Conservation (phyloP, 2,888 invertebrate species). For the Xylocampa areola region DNA sequence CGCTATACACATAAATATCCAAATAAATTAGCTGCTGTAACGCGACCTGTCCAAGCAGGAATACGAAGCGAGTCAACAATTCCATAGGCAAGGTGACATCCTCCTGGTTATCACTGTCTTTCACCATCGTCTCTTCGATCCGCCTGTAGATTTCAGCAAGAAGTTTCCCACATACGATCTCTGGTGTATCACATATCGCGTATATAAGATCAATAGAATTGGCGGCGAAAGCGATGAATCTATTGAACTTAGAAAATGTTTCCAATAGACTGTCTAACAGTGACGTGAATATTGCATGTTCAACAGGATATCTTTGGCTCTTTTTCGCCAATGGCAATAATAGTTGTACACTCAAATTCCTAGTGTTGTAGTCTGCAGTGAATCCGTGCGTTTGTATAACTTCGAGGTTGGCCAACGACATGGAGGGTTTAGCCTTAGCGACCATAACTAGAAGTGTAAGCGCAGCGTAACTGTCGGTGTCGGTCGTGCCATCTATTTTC, state of each 20-base stretch:
- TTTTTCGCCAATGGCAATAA: conserved; percentile 78
- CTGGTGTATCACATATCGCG: conserved; percentile 90
- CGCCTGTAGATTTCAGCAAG: conserved; percentile 84
- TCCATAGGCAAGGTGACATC: conserved; percentile 77
- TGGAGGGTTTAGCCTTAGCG: conserved; percentile 89
- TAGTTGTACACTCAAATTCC: conserved; percentile 78
- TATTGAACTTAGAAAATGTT: conserved; percentile 82
- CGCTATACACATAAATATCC: conserved; percentile 95
- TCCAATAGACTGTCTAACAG: conserved; percentile 82
- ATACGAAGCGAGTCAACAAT: conserved; percentile 88
- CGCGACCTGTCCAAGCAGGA: conserved; percentile 93
- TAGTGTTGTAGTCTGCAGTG: conserved; percentile 84
- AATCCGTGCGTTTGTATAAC: conserved; percentile 93
- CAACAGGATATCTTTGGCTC: conserved; percentile 78
- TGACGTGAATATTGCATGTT: conserved; percentile 76
- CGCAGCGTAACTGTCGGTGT: conserved; percentile 93
- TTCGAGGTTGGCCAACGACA: conserved; percentile 92
- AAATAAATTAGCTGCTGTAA: conserved; percentile 94
- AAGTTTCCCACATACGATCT: conserved; percentile 85
- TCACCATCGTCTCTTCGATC: conserved; percentile 80
- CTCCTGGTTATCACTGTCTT: conserved; percentile 73
- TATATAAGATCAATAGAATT: conserved; percentile 88
- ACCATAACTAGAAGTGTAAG: conserved; percentile 94
- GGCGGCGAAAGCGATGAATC: conserved; percentile 87
- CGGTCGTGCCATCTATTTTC: conserved; percentile 92